Conservation (phyloP, 2,888 invertebrate species). For the Heliconius ethilla region DNA sequence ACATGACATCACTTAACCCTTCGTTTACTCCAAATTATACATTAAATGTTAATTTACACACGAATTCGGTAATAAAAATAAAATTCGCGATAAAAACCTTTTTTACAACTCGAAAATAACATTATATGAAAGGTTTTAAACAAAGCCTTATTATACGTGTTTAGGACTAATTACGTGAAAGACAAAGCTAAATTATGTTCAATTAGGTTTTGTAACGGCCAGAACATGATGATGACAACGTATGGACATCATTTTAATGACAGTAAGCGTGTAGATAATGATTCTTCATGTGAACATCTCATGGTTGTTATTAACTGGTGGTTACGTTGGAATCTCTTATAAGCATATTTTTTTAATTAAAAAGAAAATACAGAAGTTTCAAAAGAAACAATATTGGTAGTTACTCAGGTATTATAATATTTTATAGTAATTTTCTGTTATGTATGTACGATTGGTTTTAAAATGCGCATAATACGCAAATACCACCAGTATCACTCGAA, state of each 20-base stretch:
- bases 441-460: not conserved
- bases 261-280: conserved; percentile 33
- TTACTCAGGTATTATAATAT: not conserved
- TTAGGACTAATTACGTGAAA: conserved; percentile 43
- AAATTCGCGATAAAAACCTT: conserved; percentile 5
- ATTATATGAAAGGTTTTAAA: conserved; percentile 23
- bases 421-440: not conserved
- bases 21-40: not conserved
- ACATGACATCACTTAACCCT: conserved; percentile 3
- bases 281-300: conserved; percentile 54
- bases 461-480: too few relatives aligned
- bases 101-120: conserved; percentile 13
- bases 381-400: not conserved
- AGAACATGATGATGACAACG: conserved; percentile 53
- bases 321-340: conserved; percentile 25
- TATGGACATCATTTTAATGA: conserved; percentile 61
- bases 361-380: not conserved
- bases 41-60: conserved; percentile 17
- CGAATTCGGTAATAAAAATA: conserved; percentile 6
- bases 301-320: conserved; percentile 53
- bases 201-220: conserved; percentile 50
- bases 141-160: conserved; percentile 33
- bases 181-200: conserved; percentile 51
- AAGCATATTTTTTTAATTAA: conserved; percentile 20
- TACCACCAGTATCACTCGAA: too few relatives aligned